Evolutionary conservation across 2,113 vertebrate species (phyloP).

Genomic region (Austrofundulus limnaeus): DNA sequence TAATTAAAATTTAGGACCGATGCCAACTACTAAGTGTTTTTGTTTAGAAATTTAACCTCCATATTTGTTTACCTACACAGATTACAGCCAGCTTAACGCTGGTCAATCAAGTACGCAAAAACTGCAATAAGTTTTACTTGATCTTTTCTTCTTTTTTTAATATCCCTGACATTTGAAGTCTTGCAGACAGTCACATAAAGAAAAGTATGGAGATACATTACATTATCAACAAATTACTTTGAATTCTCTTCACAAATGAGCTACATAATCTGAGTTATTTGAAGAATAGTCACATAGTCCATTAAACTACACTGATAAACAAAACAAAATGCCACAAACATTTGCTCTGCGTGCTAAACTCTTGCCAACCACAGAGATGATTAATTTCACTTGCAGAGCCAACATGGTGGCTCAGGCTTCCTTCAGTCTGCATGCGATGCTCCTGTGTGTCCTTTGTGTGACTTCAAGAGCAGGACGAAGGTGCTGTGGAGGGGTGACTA

Average conservation of each 20-base stretch:
- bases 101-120: too few relatives aligned
- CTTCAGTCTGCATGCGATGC: constrained; percentile 30
- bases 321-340: constrained; percentile 19
- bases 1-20: too few relatives aligned
- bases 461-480: constrained; percentile 42
- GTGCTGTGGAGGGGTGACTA: constrained; percentile 63
- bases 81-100: too few relatives aligned
- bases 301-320: not conserved
- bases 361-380: constrained; percentile 39
- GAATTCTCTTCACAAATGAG: not conserved
- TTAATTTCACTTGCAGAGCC: constrained; percentile 24
- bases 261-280: not conserved
- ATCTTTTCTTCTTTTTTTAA: too few relatives aligned
- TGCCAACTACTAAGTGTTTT: too few relatives aligned
- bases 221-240: not conserved
- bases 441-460: constrained; percentile 60
- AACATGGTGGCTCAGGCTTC: constrained; percentile 25
- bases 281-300: constrained; percentile 5
- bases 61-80: too few relatives aligned
- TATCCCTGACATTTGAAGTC: too few relatives aligned
- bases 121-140: not conserved
- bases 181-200: too few relatives aligned
- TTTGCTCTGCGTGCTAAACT: constrained; percentile 19
- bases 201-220: not conserved
- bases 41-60: too few relatives aligned